These are phyloP conservation scores for Ia io DNA, from an alignment of 2,113 vertebrate species.

Conservation along the genomic window DNA sequence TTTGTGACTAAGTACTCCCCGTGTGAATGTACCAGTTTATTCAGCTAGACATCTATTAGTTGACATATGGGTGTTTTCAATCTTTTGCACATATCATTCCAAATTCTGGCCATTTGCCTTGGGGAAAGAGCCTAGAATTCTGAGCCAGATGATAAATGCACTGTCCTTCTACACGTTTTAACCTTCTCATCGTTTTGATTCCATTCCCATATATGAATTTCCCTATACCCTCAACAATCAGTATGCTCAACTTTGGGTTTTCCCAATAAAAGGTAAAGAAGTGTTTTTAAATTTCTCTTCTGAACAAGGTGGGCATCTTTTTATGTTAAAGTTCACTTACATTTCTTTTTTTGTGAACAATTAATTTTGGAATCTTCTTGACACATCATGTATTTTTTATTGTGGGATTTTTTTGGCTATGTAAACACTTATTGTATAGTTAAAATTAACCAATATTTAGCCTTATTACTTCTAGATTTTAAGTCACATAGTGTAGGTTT, in stretches of 20 bases:
- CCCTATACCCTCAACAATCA: background rate
- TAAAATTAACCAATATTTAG: background rate
- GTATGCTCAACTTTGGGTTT: background rate
- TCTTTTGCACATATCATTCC: background rate
- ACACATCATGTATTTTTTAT: background rate
- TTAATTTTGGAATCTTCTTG: background rate
- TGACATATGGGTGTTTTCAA: background rate
- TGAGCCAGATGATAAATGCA: background rate
- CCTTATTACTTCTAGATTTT: background rate
- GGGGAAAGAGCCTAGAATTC: background rate
- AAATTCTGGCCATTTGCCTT: background rate
- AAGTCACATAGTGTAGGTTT: background rate
- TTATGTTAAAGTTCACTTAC: background rate
- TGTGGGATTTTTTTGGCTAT: background rate
- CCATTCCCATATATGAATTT: background rate
- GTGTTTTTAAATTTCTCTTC: background rate
- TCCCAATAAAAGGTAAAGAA: background rate
- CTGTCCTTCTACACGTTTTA: background rate
- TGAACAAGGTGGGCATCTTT: background rate
- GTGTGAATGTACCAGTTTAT: background rate
- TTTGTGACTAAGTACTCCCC: background rate
- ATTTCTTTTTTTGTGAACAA: background rate
- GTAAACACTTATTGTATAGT: background rate
- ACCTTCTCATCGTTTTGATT: background rate
- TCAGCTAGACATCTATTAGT: background rate